Conservation (phyloP, 2,113 vertebrate species). For the Cephalopholis sonnerati region DNA sequence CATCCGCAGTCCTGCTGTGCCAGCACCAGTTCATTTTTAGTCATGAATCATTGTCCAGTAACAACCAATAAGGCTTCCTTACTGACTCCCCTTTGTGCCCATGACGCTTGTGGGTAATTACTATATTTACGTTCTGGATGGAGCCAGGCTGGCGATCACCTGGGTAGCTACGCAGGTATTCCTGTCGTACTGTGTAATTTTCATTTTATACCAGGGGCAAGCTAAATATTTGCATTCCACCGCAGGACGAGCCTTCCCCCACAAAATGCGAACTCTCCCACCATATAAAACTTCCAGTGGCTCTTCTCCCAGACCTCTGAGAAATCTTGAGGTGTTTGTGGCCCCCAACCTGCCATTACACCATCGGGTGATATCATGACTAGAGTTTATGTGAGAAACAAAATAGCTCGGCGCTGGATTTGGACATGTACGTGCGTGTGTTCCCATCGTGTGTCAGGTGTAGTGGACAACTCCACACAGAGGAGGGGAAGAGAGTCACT, state of each 20-base stretch:
- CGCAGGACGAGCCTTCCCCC: slow-evolving; percentile 49
- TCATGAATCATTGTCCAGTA: slow-evolving; percentile 57
- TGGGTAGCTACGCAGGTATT: slow-evolving; percentile 80
- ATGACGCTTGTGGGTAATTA: slow-evolving; percentile 70
- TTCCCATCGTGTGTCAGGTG: slow-evolving; percentile 64
- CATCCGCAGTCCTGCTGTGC: slow-evolving; percentile 32
- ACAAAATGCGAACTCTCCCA: slow-evolving; percentile 48
- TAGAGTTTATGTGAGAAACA: slow-evolving; percentile 31
- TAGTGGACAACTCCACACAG: slow-evolving; percentile 48
- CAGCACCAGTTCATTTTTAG: slow-evolving; percentile 50
- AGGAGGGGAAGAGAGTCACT: slow-evolving; percentile 71
- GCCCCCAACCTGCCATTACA: slow-evolving; percentile 50
- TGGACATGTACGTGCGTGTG: slow-evolving; percentile 8
- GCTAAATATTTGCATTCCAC: slow-evolving; percentile 83
- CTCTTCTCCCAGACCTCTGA: slow-evolving; percentile 25
- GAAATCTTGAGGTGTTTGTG: slow-evolving; percentile 32
- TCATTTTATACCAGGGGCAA: slow-evolving; percentile 71
- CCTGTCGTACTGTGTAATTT: slow-evolving; percentile 75
- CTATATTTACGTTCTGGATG: slow-evolving; percentile 74
- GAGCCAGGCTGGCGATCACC: slow-evolving; percentile 80
- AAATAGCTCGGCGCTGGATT: slow-evolving; percentile 9
- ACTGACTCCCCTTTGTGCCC: slow-evolving; percentile 44
- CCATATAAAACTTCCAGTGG: slow-evolving; percentile 29
- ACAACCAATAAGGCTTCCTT: slow-evolving; percentile 40
- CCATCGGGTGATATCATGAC: slow-evolving; percentile 55